Conservation (phyloP, 53 echinoderm and acorn worm genomes). For the Mesocentrotus franciscanus region DNA sequence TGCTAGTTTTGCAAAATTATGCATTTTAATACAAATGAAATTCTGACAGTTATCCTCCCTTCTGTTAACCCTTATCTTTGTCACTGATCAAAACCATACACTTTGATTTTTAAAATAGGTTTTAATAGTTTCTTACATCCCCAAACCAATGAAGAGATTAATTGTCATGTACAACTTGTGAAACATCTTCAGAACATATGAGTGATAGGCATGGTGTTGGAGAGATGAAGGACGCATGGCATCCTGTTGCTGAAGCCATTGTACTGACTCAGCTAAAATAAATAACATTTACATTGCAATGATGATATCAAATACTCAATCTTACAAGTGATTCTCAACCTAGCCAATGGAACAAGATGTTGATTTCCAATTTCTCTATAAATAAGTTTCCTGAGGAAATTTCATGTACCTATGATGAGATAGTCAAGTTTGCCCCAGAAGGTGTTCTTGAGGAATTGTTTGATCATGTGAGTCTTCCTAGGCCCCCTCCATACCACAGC, state of each 20-base stretch:
- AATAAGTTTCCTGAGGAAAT: background rate
- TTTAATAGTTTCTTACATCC: too few species aligned
- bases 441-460: conserved; percentile 79
- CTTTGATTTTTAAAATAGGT: too few species aligned
- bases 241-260: background rate
- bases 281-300: background rate
- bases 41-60: background rate
- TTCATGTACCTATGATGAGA: conserved; percentile 71
- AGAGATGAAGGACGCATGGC: background rate
- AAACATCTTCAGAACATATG: background rate
- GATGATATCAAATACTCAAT: background rate
- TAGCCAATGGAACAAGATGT: background rate
- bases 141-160: too few species aligned
- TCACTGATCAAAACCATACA: too few species aligned
- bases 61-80: too few species aligned
- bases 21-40: background rate
- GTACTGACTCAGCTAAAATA: background rate
- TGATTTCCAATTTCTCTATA: background rate
- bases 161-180: too few species aligned
- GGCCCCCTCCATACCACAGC: conserved; percentile 83
- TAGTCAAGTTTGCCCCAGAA: conserved; percentile 83
- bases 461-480: conserved; percentile 80
- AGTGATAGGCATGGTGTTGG: background rate
- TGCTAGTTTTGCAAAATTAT: background rate
- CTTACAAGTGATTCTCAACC: background rate